Conservation (phyloP, 2,113 vertebrate genomes). For the Alectura lathami region DNA sequence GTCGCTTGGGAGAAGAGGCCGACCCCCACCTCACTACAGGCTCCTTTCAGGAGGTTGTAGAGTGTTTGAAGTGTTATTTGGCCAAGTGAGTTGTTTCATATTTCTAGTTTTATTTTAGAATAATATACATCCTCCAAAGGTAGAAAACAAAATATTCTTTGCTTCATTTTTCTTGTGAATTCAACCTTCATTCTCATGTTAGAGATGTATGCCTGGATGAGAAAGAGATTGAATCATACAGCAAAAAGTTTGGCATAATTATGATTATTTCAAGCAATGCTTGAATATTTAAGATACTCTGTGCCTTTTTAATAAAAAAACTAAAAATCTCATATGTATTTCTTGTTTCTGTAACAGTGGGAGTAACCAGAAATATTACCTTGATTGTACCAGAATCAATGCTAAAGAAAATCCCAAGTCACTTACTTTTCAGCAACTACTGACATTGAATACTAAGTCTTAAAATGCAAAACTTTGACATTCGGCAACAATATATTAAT, state of each 20-base stretch:
- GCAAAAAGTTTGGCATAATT: not conserved
- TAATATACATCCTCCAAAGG: not conserved
- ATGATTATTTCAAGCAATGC: not conserved
- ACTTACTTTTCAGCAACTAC: not conserved
- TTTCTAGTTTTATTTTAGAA: not conserved
- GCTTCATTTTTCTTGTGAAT: not conserved
- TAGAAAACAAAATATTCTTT: not conserved
- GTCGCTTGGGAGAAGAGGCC: no score
- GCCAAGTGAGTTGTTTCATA: not conserved
- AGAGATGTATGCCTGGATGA: not conserved
- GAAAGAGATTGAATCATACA: not conserved
- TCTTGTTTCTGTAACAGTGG: not conserved
- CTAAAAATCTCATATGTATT: not conserved
- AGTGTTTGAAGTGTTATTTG: not conserved
- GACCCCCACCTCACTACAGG: no score
- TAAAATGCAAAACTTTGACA: not conserved
- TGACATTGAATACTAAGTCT: slow-evolving; percentile 13
- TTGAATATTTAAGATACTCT: not conserved
- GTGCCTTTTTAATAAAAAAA: not conserved
- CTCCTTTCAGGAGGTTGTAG: no score
- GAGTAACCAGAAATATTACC: not conserved
- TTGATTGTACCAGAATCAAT: not conserved
- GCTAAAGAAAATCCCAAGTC: slow-evolving; percentile 22
- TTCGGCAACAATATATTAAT: not conserved
- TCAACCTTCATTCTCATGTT: not conserved